phyloP scores from a whole-genome alignment of 2,797 vertebrate genomes.

The Tolypeutes matacus region DNA sequence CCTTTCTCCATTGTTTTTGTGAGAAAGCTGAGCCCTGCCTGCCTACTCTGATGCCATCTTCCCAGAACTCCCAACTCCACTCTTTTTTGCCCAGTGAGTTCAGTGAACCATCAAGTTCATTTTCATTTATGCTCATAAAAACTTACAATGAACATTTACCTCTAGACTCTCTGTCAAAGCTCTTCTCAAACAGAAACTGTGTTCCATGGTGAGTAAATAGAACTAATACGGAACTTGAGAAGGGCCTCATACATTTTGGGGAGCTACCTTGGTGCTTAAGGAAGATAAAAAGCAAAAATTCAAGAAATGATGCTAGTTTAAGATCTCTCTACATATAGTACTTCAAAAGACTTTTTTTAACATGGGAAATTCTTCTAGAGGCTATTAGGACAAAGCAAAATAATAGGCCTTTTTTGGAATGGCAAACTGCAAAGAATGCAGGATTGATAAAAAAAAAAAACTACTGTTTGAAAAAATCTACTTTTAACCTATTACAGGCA shows the following conservation, averaged over 20 bases:
- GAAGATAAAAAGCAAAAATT: slow-evolving; percentile 14
- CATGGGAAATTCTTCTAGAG: background rate
- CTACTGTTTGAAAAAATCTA: background rate
- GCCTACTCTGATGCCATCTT: no score
- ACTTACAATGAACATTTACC: background rate
- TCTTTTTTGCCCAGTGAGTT: background rate
- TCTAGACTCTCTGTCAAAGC: background rate
- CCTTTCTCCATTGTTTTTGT: no score
- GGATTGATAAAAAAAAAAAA: background rate
- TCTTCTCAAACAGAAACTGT: background rate
- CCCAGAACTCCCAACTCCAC: no score
- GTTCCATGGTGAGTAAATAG: background rate
- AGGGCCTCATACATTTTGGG: background rate
- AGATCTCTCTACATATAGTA: background rate
- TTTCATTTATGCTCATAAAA: slow-evolving; percentile 23
- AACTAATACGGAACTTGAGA: background rate
- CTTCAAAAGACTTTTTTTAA: background rate
- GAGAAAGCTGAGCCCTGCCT: no score
- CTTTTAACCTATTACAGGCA: background rate
- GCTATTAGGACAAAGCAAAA: slow-evolving; percentile 1
- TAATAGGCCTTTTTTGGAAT: slow-evolving; percentile 23
- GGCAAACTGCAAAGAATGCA: background rate
- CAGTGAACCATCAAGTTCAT: background rate
- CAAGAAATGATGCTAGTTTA: background rate
- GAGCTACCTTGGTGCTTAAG: background rate